Evolutionary conservation across 2,797 vertebrate genomes (phyloP).

Genomic region (Capromys pilorides): DNA sequence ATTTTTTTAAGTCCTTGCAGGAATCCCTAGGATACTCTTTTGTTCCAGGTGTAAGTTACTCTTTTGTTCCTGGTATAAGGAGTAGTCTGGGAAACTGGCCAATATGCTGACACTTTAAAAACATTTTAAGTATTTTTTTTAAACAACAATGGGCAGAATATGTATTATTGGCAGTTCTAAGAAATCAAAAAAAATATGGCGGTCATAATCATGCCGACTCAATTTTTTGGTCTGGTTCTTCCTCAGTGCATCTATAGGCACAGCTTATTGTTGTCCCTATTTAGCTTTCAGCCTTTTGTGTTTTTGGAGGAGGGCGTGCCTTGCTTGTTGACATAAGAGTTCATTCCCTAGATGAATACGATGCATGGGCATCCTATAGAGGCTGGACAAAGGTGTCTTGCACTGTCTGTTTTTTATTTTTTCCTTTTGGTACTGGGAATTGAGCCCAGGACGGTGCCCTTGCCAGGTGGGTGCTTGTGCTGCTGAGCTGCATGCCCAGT

Average conservation of each 20-base stretch:
- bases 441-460: too few relatives aligned
- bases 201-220: background rate
- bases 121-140: background rate
- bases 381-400: background rate
- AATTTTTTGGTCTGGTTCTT: conserved; percentile 43
- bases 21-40: background rate
- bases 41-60: background rate
- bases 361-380: background rate
- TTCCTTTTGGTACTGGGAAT: too few relatives aligned
- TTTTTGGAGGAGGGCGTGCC: background rate
- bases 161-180: conserved; percentile 47
- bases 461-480: too few relatives aligned
- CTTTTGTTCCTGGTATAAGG: conserved; percentile 4
- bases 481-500: too few relatives aligned
- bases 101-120: conserved; percentile 39
- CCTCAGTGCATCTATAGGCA: background rate
- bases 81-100: conserved; percentile 50
- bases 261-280: conserved; percentile 5
- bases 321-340: background rate
- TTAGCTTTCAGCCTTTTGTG: conserved; percentile 18
- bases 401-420: background rate
- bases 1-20: background rate
- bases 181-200: conserved; percentile 56
- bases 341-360: background rate
- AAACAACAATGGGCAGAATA: conserved; percentile 27